Conservation (phyloP, 2,797 vertebrate genomes). For the Cynodonichthys magdalenae region DNA sequence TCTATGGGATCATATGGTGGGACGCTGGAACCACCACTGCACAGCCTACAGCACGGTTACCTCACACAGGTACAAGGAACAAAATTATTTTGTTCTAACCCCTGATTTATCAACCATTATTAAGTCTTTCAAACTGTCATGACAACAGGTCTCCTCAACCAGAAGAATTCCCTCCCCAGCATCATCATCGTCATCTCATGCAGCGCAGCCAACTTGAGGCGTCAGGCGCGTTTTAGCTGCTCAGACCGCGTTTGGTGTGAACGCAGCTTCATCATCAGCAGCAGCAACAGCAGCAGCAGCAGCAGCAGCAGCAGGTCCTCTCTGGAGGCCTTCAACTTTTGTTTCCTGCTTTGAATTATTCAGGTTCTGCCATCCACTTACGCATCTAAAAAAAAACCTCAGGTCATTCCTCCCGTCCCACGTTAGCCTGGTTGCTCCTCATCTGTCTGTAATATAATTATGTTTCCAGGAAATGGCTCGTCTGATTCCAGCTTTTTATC, state of each 20-base stretch:
- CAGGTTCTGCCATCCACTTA: slow-evolving; percentile 22
- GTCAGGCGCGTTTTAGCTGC: too few relatives aligned
- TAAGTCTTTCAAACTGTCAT: background rate
- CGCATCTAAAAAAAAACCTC: slow-evolving; percentile 51
- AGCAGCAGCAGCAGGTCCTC: slow-evolving; percentile 14
- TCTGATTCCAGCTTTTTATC: slow-evolving; percentile 38
- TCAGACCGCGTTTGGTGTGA: too few relatives aligned
- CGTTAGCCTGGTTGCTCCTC: slow-evolving; percentile 31
- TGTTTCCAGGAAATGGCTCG: slow-evolving; percentile 35
- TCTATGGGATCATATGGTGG: too few relatives aligned
- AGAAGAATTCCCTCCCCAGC: background rate
- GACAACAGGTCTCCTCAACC: slow-evolving; percentile 10
- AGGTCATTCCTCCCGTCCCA: slow-evolving; percentile 48
- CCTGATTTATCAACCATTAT: too few relatives aligned
- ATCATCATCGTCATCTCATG: too few relatives aligned
- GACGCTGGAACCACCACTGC: too few relatives aligned
- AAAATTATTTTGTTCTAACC: too few relatives aligned
- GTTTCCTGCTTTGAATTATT: slow-evolving; percentile 43
- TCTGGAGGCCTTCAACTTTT: slow-evolving; percentile 17
- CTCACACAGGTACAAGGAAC: too few relatives aligned
- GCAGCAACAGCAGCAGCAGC: too few relatives aligned
- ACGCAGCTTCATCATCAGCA: too few relatives aligned
- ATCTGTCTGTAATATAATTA: slow-evolving; percentile 44
- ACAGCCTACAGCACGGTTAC: too few relatives aligned
- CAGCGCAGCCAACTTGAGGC: too few relatives aligned